Evolutionary conservation across 2,797 vertebrate genomes (phyloP).

Genomic region (Columba guinea): DNA sequence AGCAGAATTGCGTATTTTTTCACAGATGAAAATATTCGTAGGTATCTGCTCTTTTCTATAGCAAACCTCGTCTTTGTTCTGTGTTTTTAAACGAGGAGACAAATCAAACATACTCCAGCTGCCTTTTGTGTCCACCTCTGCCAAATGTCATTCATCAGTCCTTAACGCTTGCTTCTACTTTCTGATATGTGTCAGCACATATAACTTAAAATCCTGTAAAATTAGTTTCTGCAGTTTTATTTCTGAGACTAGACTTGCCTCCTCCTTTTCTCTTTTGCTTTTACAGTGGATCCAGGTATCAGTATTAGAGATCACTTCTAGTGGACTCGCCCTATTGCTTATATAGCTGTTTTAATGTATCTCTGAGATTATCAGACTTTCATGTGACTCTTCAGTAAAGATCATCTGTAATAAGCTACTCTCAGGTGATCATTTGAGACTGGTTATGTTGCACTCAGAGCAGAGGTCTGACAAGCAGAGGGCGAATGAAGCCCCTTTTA

Average conservation of each 20-base stretch:
- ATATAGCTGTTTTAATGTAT: background rate
- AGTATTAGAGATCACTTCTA: background rate
- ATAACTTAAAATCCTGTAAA: constrained; percentile 11
- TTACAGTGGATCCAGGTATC: background rate
- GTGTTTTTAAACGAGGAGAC: background rate
- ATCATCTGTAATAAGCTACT: background rate
- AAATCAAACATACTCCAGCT: background rate
- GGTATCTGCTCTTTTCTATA: background rate
- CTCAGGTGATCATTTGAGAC: background rate
- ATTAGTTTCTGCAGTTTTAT: constrained; percentile 1
- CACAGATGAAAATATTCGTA: background rate
- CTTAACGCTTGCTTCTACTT: constrained; percentile 16
- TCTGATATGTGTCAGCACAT: background rate
- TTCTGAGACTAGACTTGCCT: background rate
- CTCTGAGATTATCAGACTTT: background rate
- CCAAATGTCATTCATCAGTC: constrained; percentile 16
- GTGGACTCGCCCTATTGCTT: background rate
- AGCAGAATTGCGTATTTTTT: background rate
- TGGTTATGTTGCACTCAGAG: background rate
- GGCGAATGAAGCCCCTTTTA: background rate
- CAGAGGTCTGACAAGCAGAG: background rate
- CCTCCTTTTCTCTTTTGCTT: background rate
- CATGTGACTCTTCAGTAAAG: background rate
- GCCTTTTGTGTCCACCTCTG: constrained; percentile 13
- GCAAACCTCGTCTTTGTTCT: background rate